These are phyloP conservation scores for Trachelipus rathkii DNA, from an alignment of 1,140 invertebrate species.

Conservation along the genomic window DNA sequence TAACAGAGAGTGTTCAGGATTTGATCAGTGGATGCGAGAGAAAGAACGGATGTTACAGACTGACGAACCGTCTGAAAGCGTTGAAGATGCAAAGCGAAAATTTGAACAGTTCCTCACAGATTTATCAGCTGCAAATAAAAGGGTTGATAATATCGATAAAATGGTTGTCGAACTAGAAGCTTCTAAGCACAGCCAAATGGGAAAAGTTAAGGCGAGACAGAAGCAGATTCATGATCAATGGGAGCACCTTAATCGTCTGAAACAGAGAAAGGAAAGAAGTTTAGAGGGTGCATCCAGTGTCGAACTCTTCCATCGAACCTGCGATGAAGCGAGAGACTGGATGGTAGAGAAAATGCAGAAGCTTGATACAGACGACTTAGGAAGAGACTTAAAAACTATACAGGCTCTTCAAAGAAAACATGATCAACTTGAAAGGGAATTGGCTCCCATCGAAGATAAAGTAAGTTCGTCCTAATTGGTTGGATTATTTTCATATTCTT, in stretches of 20 bases:
- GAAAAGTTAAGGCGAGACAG: conserved; percentile 65
- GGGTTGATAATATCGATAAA: conserved; percentile 81
- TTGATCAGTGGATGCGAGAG: conserved; percentile 95
- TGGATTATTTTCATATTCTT: no score
- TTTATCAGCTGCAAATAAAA: conserved; percentile 82
- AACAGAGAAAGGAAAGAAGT: conserved; percentile 83
- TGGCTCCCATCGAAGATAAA: conserved; percentile 85
- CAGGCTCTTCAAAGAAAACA: conserved; percentile 83
- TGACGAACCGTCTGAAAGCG: conserved; percentile 79
- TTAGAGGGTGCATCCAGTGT: conserved; percentile 86
- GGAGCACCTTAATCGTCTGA: conserved; percentile 82
- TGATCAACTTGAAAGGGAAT: conserved; percentile 81
- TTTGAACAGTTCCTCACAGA: conserved; percentile 94
- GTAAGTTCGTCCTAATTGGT: conserved; percentile 51
- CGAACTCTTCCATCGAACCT: conserved; percentile 87
- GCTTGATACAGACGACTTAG: conserved; percentile 68
- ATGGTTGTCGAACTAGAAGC: conserved; percentile 79
- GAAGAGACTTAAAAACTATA: conserved; percentile 82
- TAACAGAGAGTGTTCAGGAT: conserved; percentile 95
- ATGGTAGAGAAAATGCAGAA: conserved; percentile 83
- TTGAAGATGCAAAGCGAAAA: conserved; percentile 90
- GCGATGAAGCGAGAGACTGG: conserved; percentile 89
- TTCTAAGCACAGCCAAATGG: conserved; percentile 79
- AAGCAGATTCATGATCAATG: conserved; percentile 71
- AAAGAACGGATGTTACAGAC: conserved; percentile 82